Base-by-base conservation (phyloP, 1,140 invertebrate species). In the Drosophila funebris region DNA sequence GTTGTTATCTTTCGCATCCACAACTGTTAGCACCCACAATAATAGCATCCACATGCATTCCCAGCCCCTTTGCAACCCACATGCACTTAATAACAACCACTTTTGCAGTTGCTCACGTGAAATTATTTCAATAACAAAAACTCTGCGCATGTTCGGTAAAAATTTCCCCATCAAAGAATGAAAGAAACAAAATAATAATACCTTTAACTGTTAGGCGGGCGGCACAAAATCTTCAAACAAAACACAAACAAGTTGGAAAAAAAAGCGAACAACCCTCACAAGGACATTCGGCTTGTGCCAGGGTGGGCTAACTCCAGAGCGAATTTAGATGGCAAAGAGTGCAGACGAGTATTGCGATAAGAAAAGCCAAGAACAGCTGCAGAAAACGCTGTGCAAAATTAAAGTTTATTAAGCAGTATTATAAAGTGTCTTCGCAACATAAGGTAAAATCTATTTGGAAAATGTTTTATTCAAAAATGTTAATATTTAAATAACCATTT, bases 81-180 rank as follows among this genome's bases (percentile, higher is more conserved):
- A 14, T 27, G 22, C 46, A 50, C 13, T 11, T 33, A 9, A 44
- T 9, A 39, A 13, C 46, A 61, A 61, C 67, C 48, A 31, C 52
- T 53, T 24, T 33, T 18, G 13, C 1, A n/a, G n/a, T 3, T 22
- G 8, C 33, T 37, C 22, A 43, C n/a, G n/a, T 27, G 16, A 46
- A 11, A 54, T 44, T 13, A 69, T 73, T 78, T 77, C 63, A 76
- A 88, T 83, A 88, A 88, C 83, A 77, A 76, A 68, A 66, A 70
- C 31, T 73, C 53, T 76, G 79, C 83, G 83, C 83, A 88, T 83
- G 78, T 76, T 37, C 57, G 1, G 27, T 31, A 64, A 67, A 24
- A 83, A 79, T 84, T 76, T 76, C 80, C 80, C 81, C 67, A 41
- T 41, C 4, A n/a, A 37, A 9, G 29, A 16, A 20, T 22, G 27